Conservation (phyloP, 2,888 invertebrate genomes). For the Gymnocheta viridis region DNA sequence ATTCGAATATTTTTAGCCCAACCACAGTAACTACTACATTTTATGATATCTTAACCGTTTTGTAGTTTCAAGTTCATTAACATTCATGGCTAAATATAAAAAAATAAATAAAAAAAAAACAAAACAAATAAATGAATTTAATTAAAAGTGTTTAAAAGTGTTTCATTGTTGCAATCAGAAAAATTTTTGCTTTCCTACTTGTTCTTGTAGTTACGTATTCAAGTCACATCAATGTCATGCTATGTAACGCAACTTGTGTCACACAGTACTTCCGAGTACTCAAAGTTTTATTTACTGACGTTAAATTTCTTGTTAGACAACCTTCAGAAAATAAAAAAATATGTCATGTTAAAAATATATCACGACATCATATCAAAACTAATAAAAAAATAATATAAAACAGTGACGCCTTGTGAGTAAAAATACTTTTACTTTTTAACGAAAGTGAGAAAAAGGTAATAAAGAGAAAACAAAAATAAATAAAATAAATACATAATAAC, state of each 20-base stretch:
- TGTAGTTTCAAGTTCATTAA: not conserved
- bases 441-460: not conserved
- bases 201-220: conserved; percentile 25
- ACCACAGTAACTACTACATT: not conserved
- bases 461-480: not conserved
- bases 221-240: conserved; percentile 49
- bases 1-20: not conserved
- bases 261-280: conserved; percentile 63
- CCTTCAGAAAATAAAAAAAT: conserved; percentile 23
- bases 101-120: not conserved
- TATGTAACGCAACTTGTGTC: conserved; percentile 59
- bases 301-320: conserved; percentile 46
- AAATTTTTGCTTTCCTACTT: not conserved
- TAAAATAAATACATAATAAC: not conserved
- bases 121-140: not conserved
- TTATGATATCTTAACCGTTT: not conserved
- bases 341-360: not conserved
- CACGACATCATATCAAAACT: not conserved
- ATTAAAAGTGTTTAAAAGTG: not conserved
- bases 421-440: not conserved
- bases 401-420: not conserved
- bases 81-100: not conserved
- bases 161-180: not conserved
- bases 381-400: not conserved
- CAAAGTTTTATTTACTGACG: conserved; percentile 34